These are phyloP conservation scores for Agapornis roseicollis DNA, from an alignment of 2,113 vertebrate species.

Conservation along the genomic window DNA sequence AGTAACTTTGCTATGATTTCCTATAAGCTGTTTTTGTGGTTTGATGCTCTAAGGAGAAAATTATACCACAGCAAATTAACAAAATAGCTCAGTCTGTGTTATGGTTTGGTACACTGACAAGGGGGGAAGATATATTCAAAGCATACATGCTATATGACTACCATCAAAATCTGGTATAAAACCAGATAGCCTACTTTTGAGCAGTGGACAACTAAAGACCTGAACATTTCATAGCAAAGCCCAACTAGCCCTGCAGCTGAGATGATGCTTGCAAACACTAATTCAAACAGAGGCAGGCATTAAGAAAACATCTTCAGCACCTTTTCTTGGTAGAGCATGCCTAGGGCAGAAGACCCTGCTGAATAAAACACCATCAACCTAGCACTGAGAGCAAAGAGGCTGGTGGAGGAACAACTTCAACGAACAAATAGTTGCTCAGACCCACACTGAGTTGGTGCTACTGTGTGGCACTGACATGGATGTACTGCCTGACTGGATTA, in stretches of 20 bases:
- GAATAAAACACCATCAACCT: not conserved
- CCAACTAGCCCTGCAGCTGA: not conserved
- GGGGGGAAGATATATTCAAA: not conserved
- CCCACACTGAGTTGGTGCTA: not conserved
- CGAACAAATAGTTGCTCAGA: not conserved
- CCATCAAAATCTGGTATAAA: not conserved
- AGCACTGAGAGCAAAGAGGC: not conserved
- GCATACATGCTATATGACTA: not conserved
- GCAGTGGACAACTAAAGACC: not conserved
- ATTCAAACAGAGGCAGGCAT: rapidly evolving
- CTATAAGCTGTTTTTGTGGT: not conserved
- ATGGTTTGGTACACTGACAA: not conserved
- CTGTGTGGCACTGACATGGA: rapidly evolving
- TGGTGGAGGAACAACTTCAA: not conserved
- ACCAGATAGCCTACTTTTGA: not conserved
- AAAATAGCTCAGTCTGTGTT: not conserved
- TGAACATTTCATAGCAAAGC: not conserved
- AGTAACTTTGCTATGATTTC: not conserved
- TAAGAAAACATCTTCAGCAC: not conserved
- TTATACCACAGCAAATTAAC: not conserved
- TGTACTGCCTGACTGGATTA: not conserved
- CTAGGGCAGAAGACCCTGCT: not conserved
- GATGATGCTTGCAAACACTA: not conserved
- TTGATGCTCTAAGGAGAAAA: not conserved
- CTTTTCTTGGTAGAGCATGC: not conserved